Base-by-base conservation (phyloP, 2,113 vertebrate species). In the Dicentrarchus labrax region DNA sequence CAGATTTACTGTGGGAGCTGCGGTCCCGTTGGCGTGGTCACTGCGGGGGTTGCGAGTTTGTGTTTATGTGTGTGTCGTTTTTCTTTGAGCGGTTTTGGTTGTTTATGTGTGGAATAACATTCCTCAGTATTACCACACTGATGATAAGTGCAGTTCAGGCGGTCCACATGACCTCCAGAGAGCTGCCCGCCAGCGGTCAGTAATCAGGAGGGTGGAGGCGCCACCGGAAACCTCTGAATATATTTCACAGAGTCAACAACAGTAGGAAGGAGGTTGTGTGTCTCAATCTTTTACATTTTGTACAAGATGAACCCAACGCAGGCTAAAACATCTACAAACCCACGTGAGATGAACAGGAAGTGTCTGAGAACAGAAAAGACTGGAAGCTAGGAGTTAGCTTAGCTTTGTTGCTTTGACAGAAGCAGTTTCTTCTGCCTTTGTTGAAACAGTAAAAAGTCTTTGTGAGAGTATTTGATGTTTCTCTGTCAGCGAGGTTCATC, bases 141-240 rank as follows among this genome's bases (percentile, higher is more conserved):
- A 62, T 53, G 67, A 79, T 70, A 80, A 72, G 16, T 72, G n/a
- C 38, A 38, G 77, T 47, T 80, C 60, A 72, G 69, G 48, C 60
- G 1, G 69, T 54, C 21, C 45, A 22, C 78, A 57, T 7, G 78
- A 69, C 69, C 78, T 72, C 60, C 39, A 62, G 57, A 38, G n/a
- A 64, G 47, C 47, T 0, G 77, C 57, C 67, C 9, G 76, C 67
- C 78, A 72, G 77, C 59, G 48, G 68, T 54, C 69, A 48, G 50
- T 57, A 57, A 57, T 1, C 50, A 45, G 59, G n/a, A n/a, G 69
- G 69, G 68, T 2, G 50, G 78, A 72, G 76, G 43, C 61, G 56
- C 38, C 10, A 8, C 22, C 43, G 39, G 62, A 67, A 30, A 30
- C 30, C 30, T 75, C 38, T 8, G 47, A 45, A 16, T n/a, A 16